phyloP scores from a whole-genome alignment of 1,140 invertebrate species.

The Drosophila persimilis region DNA sequence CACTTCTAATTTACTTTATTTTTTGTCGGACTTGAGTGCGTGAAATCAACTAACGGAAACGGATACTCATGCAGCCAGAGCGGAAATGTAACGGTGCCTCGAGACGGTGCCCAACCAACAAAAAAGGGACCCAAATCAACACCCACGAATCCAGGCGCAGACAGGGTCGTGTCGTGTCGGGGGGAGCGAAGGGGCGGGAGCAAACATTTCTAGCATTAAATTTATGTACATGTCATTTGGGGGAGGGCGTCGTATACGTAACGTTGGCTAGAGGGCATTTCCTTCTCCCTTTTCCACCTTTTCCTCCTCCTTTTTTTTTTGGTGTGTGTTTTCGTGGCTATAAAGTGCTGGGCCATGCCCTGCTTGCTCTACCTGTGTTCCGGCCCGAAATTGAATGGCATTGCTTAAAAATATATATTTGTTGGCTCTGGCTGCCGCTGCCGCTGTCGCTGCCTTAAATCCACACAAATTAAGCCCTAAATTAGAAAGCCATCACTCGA shows the following conservation, averaged over 20 bases:
- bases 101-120: constrained; percentile 5
- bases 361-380: constrained; percentile 30
- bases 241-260: constrained; percentile 62
- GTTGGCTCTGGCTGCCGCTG: constrained; percentile 11
- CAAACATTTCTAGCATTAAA: constrained; percentile 68
- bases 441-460: constrained; percentile 50
- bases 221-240: constrained; percentile 65
- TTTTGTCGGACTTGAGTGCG: constrained; percentile 52
- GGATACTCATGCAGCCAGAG: constrained; percentile 71
- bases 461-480: constrained; percentile 75
- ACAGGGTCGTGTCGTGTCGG: constrained; percentile 43
- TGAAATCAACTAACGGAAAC: constrained; percentile 72
- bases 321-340: constrained; percentile 11
- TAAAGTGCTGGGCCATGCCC: constrained; percentile 61
- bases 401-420: constrained; percentile 43
- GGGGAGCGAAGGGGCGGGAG: not conserved
- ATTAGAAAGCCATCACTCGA: constrained; percentile 75
- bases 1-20: constrained; percentile 65
- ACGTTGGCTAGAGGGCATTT: constrained; percentile 48
- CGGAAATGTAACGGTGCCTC: constrained; percentile 65
- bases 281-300: constrained; percentile 2
- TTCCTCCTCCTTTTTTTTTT: not conserved
- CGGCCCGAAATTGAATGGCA: constrained; percentile 54
- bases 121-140: constrained; percentile 40
- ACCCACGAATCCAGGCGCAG: constrained; percentile 26